phyloP scores from a whole-genome alignment of 1,140 invertebrate species.

The Octopus bimaculoides region DNA sequence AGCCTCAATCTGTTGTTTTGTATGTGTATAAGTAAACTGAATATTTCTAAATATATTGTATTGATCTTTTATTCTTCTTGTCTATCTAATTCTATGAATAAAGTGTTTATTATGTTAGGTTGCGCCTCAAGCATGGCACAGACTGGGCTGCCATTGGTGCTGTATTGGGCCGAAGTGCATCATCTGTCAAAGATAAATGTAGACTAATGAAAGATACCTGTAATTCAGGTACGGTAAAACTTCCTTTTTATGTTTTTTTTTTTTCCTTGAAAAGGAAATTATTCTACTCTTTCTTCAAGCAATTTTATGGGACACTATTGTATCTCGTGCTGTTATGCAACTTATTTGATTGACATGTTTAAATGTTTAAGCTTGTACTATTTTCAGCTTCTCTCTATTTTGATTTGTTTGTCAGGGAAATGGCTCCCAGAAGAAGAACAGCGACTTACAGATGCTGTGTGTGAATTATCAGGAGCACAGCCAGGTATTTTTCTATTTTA shows the following conservation, averaged over 20 bases:
- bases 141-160: conserved; percentile 61
- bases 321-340: no score
- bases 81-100: neutral
- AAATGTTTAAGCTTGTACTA: neutral
- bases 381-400: neutral
- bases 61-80: neutral
- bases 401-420: conserved; percentile 48
- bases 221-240: conserved; percentile 52
- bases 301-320: no score
- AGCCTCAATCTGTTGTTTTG: no score
- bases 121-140: conserved; percentile 58
- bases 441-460: conserved; percentile 57
- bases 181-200: conserved; percentile 62
- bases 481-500: conserved; percentile 44
- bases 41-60: neutral
- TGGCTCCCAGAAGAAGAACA: conserved; percentile 60
- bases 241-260: no score
- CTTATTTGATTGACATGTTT: no score
- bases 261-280: no score
- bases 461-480: conserved; percentile 54
- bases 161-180: conserved; percentile 59
- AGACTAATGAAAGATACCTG: conserved; percentile 61
- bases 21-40: neutral
- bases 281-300: no score
- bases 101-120: conserved; percentile 33